Percentiles rank a stretch among this genome's conserved stretches.
These are phyloP conservation scores for Hippocampus abdominalis DNA, from an alignment of 2,113 vertebrate genomes.

Conservation along the genomic window DNA sequence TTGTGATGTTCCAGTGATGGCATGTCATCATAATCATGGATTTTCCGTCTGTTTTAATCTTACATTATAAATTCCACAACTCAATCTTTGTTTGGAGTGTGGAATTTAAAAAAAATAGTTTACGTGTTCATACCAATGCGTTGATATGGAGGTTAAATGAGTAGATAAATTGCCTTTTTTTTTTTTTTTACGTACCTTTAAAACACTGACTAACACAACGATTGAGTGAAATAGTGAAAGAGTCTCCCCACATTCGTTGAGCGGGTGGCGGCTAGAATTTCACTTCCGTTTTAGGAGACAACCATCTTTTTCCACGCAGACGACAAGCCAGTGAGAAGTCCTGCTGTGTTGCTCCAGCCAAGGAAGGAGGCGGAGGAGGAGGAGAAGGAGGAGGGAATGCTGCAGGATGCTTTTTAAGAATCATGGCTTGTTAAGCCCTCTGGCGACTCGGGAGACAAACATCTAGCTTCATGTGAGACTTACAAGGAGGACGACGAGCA, in stretches of 20 bases:
- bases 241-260: neutral
- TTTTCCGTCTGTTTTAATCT: neutral
- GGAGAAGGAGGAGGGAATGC: slow-evolving; percentile 49
- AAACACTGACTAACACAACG: neutral
- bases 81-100: too few species aligned
- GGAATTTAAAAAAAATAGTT: too few species aligned
- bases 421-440: slow-evolving; percentile 62
- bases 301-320: slow-evolving; percentile 74
- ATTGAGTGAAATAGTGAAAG: neutral
- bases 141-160: neutral
- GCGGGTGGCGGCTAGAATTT: slow-evolving; percentile 10
- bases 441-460: slow-evolving; percentile 32
- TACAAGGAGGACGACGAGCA: slow-evolving; percentile 21
- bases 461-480: slow-evolving; percentile 37
- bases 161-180: too few species aligned
- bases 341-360: slow-evolving; percentile 31
- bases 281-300: slow-evolving; percentile 17
- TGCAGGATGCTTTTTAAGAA: slow-evolving; percentile 56
- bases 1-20: neutral
- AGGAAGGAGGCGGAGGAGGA: slow-evolving; percentile 60
- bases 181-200: neutral
- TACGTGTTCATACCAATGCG: neutral
- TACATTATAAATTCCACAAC: neutral
- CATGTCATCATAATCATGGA: neutral
- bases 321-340: slow-evolving; percentile 66